A percentile compares a stretch with the other conserved stretches of the same genome.
Conservation (phyloP, 2,113 vertebrate species). For the Rissa tridactyla region DNA sequence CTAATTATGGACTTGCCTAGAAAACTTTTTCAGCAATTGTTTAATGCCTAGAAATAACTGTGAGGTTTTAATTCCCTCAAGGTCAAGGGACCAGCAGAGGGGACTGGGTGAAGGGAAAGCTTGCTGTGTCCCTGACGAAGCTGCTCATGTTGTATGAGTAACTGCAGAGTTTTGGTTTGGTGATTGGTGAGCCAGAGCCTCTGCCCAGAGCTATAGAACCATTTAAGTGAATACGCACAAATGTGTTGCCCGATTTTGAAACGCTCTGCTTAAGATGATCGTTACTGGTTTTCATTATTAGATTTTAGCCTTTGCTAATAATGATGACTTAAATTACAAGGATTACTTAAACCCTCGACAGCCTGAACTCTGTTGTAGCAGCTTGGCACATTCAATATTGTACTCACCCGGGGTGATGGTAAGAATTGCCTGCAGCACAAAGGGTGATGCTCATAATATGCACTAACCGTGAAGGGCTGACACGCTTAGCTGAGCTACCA, state of each 20-base stretch:
- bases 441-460: background rate
- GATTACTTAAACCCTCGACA: background rate
- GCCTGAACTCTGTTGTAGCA: background rate
- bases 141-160: background rate
- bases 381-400: background rate
- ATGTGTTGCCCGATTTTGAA: background rate
- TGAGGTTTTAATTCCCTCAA: background rate
- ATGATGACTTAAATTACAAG: background rate
- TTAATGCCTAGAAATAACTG: background rate
- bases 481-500: background rate
- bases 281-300: background rate
- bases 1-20: background rate
- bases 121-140: background rate
- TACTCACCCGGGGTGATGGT: background rate
- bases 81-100: background rate
- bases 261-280: background rate
- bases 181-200: background rate
- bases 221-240: background rate
- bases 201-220: background rate
- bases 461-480: background rate
- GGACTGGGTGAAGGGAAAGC: background rate
- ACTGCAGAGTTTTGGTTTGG: background rate
- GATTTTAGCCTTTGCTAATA: background rate
- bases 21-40: background rate
- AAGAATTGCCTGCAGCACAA: background rate